Evolutionary conservation across 2,797 vertebrate species (phyloP).

Genomic region (Hoplostethus atlanticus): DNA sequence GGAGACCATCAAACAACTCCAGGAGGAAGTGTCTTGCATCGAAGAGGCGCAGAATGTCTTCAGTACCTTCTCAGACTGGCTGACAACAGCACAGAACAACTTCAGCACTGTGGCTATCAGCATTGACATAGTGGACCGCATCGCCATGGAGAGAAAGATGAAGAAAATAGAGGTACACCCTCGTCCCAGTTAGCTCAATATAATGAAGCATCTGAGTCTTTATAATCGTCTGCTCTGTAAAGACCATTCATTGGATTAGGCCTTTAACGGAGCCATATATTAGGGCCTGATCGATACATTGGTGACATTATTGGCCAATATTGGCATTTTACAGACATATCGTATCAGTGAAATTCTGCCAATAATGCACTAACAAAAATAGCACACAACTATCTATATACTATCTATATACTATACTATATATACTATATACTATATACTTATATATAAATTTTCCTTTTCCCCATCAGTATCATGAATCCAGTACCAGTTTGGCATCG

Average conservation of each 20-base stretch:
- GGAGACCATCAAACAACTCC: conserved; percentile 94
- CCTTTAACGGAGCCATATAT: background rate
- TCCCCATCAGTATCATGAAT: background rate
- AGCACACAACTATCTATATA: background rate
- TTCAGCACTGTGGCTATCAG: conserved; percentile 87
- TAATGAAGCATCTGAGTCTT: background rate
- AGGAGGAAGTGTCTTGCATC: conserved; percentile 91
- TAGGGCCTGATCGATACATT: background rate
- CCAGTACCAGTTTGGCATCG: background rate
- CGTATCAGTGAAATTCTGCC: no score
- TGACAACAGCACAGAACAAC: conserved; percentile 87
- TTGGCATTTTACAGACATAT: no score
- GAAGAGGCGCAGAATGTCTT: conserved; percentile 91
- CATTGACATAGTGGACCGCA: conserved; percentile 87
- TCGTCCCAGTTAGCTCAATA: background rate
- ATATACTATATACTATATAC: no score
- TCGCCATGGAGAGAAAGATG: conserved; percentile 91
- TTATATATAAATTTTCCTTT: background rate
- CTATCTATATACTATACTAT: no score
- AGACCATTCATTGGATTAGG: background rate
- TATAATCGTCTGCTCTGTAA: background rate
- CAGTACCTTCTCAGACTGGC: conserved; percentile 91
- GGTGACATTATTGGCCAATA: no score
- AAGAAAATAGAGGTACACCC: conserved; percentile 93
- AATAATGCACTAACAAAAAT: background rate